Evolutionary conservation across 1,140 invertebrate genomes (phyloP).

Genomic region (Lasioglossum baleicum): DNA sequence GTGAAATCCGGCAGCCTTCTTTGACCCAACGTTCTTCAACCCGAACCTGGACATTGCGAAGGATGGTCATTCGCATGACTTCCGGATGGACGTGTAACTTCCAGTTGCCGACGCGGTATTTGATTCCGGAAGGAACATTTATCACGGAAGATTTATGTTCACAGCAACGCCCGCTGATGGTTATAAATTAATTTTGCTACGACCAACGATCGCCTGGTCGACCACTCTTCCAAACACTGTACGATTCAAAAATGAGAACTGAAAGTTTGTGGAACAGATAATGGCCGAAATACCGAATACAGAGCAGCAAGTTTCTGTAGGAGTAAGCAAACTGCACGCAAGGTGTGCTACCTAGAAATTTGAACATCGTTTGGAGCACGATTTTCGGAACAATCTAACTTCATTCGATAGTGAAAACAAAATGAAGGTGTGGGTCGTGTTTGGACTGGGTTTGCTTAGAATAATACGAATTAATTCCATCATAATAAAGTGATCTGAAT

Average conservation of each 20-base stretch:
- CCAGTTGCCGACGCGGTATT: constrained; percentile 21
- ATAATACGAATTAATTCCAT: too few relatives aligned
- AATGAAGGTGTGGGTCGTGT: neutral
- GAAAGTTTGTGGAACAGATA: neutral
- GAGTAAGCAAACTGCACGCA: neutral
- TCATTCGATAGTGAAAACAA: neutral
- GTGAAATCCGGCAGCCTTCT: constrained; percentile 5
- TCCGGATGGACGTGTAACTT: constrained; percentile 25
- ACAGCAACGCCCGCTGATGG: constrained; percentile 19
- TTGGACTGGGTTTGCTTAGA: too few relatives aligned
- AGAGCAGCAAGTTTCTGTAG: neutral
- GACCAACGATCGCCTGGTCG: neutral
- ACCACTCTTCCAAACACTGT: too few relatives aligned
- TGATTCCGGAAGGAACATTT: constrained; percentile 34
- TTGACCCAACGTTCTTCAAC: neutral
- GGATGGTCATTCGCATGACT: constrained; percentile 3
- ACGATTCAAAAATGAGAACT: neutral
- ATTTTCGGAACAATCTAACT: too few relatives aligned
- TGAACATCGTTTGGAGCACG: too few relatives aligned
- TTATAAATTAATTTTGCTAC: constrained; percentile 49
- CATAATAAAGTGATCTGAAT: too few relatives aligned
- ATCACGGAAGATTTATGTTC: constrained; percentile 43
- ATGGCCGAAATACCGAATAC: neutral
- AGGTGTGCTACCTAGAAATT: neutral
- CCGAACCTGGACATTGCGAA: neutral